phyloP scores from a whole-genome alignment of 2,888 invertebrate genomes.

The Hyposoter dolosus region DNA sequence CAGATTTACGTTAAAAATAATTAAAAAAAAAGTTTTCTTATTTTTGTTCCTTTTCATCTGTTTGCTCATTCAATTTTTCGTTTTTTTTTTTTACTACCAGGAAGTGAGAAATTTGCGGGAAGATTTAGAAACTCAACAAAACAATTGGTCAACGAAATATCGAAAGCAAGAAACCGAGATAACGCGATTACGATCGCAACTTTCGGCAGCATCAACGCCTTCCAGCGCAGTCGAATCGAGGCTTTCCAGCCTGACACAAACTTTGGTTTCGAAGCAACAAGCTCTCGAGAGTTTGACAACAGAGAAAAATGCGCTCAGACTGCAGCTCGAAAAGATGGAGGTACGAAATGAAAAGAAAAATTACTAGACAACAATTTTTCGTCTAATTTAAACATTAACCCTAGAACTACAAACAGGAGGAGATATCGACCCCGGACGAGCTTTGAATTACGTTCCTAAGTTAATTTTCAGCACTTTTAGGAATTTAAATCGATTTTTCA shows the following conservation, averaged over 20 bases:
- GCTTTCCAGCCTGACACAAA: constrained; percentile 89
- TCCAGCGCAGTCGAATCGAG: constrained; percentile 81
- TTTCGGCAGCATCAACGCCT: constrained; percentile 83
- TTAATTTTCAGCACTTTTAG: too few species aligned
- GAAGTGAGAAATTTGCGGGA: constrained; percentile 86
- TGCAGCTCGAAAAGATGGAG: constrained; percentile 93
- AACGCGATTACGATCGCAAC: constrained; percentile 86
- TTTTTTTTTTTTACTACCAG: constrained; percentile 78
- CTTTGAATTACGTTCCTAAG: too few species aligned
- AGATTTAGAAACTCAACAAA: constrained; percentile 86
- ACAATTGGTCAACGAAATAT: constrained; percentile 85
- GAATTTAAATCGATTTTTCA: too few species aligned
- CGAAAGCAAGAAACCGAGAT: constrained; percentile 87
- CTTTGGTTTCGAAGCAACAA: constrained; percentile 94
- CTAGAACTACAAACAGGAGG: too few species aligned
- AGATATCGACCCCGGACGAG: too few species aligned
- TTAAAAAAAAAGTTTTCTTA: background rate
- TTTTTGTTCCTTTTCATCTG: background rate
- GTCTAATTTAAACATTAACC: background rate
- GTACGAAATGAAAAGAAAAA: constrained; percentile 82
- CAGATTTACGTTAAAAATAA: background rate
- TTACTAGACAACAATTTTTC: background rate
- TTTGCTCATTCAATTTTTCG: constrained; percentile 15
- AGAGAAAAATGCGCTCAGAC: constrained; percentile 93
- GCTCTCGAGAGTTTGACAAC: constrained; percentile 93